phyloP scores from a whole-genome alignment of 2,113 vertebrate genomes.

The Nicator chloris region DNA sequence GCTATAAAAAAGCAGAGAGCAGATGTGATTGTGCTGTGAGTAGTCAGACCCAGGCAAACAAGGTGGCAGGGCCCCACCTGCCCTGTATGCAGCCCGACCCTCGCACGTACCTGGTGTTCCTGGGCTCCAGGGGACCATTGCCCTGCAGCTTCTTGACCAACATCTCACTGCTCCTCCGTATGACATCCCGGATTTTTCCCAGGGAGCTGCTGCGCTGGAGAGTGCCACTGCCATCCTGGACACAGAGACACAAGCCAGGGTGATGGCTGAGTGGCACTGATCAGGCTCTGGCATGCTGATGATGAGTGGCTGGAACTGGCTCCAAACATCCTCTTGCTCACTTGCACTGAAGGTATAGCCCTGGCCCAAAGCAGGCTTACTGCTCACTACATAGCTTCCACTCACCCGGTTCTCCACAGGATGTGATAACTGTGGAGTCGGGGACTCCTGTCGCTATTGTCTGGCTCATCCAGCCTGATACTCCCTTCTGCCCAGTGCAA shows the following conservation, averaged over 20 bases:
- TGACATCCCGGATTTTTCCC: constrained; percentile 89
- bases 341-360: not conserved
- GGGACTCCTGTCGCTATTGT: accelerated
- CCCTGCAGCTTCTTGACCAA: constrained; percentile 96
- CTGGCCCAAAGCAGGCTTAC: not conserved
- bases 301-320: not conserved
- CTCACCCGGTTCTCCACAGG: not conserved
- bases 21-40: not conserved
- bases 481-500: not conserved
- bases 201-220: constrained; percentile 91
- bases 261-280: not conserved
- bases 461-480: not conserved
- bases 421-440: not conserved
- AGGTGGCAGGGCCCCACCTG: not conserved
- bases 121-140: constrained; percentile 81
- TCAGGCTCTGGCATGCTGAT: not conserved
- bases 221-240: constrained; percentile 89
- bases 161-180: constrained; percentile 94
- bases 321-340: not conserved
- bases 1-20: constrained; percentile 65
- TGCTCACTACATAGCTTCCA: not conserved
- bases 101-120: constrained; percentile 71
- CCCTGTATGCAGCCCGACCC: too few relatives aligned
- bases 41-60: not conserved
- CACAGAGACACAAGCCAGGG: constrained; percentile 49